Evolutionary conservation across 2,113 vertebrate species (phyloP).

Genomic region (Trochalopteron elliotii): DNA sequence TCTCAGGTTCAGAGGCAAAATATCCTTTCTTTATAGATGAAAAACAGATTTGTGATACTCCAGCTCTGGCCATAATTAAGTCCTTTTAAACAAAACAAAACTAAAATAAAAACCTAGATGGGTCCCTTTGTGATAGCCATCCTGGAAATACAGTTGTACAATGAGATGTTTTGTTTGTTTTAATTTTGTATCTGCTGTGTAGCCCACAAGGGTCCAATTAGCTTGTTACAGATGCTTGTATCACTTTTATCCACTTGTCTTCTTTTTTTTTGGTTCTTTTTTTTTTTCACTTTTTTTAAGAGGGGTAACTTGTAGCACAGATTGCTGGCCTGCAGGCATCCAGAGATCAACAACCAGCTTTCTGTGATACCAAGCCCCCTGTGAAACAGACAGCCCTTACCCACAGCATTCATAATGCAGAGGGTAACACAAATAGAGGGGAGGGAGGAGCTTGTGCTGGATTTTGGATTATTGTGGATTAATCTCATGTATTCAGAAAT

Average conservation of each 20-base stretch:
- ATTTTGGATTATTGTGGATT: not conserved
- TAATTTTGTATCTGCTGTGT: slow-evolving; percentile 64
- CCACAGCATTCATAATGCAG: slow-evolving; percentile 63
- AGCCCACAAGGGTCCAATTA: slow-evolving; percentile 82
- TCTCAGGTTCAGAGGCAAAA: slow-evolving; percentile 71
- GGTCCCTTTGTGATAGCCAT: not conserved
- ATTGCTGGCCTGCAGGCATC: slow-evolving; percentile 78
- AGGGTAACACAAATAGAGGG: not conserved
- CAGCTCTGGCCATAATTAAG: slow-evolving; percentile 66
- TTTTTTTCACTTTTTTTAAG: slow-evolving; percentile 16
- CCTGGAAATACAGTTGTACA: slow-evolving; percentile 48
- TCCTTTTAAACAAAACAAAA: slow-evolving; percentile 54
- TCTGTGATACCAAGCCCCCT: slow-evolving; percentile 70
- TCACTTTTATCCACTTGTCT: slow-evolving; percentile 56
- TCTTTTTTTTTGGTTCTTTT: not conserved
- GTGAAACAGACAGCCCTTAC: slow-evolving; percentile 50
- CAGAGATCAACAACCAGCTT: slow-evolving; percentile 75
- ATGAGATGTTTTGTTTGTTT: slow-evolving; percentile 70
- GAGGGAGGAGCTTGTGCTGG: slow-evolving; percentile 10
- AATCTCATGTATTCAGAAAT: not conserved
- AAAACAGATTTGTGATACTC: slow-evolving; percentile 63
- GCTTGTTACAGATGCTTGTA: slow-evolving; percentile 74
- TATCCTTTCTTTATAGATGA: slow-evolving; percentile 67
- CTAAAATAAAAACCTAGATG: slow-evolving; percentile 12
- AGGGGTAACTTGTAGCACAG: slow-evolving; percentile 75